A percentile compares a stretch with the other conserved stretches of the same genome.
Conservation (phyloP, 2,888 invertebrate genomes). For the Syrphus vitripennis region DNA sequence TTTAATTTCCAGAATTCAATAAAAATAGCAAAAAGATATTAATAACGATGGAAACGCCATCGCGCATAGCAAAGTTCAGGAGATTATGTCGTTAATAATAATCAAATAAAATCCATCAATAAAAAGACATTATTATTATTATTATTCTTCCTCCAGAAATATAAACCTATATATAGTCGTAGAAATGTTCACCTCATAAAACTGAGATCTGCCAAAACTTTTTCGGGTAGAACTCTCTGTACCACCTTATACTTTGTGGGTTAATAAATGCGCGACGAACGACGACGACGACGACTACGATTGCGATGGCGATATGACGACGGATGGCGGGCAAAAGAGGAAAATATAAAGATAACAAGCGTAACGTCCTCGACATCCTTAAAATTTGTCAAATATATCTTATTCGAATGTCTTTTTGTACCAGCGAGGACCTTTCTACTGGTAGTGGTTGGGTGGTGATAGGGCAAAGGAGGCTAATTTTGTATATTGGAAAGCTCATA, state of each 20-base stretch:
- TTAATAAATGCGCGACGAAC: neutral
- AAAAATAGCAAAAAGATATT: constrained; percentile 2
- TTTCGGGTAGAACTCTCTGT: neutral
- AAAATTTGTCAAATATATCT: neutral
- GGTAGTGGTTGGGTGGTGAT: neutral
- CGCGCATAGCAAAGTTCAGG: neutral
- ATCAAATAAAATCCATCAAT: constrained; percentile 21
- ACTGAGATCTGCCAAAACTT: neutral
- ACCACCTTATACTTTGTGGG: neutral
- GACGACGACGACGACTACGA: neutral
- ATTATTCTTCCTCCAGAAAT: neutral
- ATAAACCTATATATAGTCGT: neutral
- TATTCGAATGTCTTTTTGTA: neutral
- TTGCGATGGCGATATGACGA: too few species aligned
- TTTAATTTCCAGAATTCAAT: neutral
- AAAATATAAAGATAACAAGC: neutral
- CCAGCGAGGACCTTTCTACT: too few species aligned
- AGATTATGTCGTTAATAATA: constrained; percentile 28
- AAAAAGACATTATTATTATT: constrained; percentile 8
- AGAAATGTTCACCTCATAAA: neutral
- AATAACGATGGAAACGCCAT: neutral
- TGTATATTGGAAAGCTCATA: neutral
- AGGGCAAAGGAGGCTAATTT: neutral
- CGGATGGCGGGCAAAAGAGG: neutral
- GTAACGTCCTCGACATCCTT: neutral